Conservation (phyloP, 1,140 invertebrate species). For the Zaprionus camerounensis region DNA sequence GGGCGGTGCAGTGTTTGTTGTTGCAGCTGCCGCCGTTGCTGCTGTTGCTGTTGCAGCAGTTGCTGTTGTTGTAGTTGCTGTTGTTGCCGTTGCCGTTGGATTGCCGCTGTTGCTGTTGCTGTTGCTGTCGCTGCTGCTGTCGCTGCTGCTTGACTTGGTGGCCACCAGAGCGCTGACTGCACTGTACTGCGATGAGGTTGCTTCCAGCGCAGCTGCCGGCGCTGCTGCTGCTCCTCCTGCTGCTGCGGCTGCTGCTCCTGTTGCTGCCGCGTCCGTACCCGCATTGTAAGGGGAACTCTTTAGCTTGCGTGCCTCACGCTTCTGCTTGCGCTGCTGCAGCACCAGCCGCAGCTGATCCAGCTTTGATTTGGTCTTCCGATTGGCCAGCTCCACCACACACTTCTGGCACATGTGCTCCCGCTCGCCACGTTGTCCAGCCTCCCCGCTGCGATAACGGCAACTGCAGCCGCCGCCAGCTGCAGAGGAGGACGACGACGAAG, state of each 20-base stretch:
- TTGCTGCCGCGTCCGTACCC: conserved; percentile 75
- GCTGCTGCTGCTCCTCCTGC: background rate
- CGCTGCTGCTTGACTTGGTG: conserved; percentile 21
- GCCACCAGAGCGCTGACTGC: conserved; percentile 58
- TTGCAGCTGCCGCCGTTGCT: conserved; percentile 13
- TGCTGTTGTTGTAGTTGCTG: conserved; percentile 16
- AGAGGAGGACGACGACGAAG: background rate
- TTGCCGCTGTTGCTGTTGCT: conserved; percentile 1
- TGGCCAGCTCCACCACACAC: conserved; percentile 87
- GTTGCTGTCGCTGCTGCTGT: conserved; percentile 17
- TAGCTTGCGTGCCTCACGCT: conserved; percentile 91
- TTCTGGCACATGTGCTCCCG: conserved; percentile 74
- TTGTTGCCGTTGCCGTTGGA: conserved; percentile 24
- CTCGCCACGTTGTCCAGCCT: conserved; percentile 30
- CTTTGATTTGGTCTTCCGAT: conserved; percentile 93
- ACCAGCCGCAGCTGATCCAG: conserved; percentile 93
- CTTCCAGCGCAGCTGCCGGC: background rate
- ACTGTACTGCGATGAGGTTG: conserved; percentile 46
- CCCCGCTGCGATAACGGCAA: conserved; percentile 60
- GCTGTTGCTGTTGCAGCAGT: conserved; percentile 3
- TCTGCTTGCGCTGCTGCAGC: conserved; percentile 94
- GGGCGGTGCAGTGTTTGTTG: conserved; percentile 45
- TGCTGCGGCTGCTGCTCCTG: background rate
- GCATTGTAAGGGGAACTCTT: conserved; percentile 88
- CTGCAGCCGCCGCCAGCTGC: conserved; percentile 62